These are phyloP conservation scores for Dufourea novaeangliae DNA, from an alignment of 1,140 invertebrate genomes.

Conservation along the genomic window DNA sequence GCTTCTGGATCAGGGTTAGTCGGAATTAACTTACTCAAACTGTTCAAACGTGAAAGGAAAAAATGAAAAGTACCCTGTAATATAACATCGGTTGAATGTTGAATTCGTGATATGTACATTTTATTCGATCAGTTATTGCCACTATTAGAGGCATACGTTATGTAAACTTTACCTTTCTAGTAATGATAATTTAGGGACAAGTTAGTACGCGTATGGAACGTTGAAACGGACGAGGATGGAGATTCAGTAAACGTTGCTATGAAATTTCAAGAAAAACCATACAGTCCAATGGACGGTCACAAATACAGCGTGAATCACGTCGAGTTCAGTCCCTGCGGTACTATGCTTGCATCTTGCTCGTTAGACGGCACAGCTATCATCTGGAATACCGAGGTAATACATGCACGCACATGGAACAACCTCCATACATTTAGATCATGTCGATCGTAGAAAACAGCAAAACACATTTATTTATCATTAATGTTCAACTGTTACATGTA, in stretches of 20 bases:
- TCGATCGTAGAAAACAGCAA: too few relatives aligned
- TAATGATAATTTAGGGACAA: constrained; percentile 80
- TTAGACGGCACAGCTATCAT: constrained; percentile 87
- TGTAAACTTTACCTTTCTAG: constrained; percentile 4
- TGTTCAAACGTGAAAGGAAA: neutral
- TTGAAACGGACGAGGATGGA: constrained; percentile 72
- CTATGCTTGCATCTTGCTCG: constrained; percentile 86
- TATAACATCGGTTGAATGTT: too few relatives aligned
- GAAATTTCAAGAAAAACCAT: constrained; percentile 78
- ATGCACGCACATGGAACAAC: neutral
- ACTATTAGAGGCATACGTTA: too few relatives aligned
- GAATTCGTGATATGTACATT: too few relatives aligned
- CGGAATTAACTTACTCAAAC: neutral
- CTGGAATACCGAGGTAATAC: constrained; percentile 84
- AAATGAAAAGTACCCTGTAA: too few relatives aligned
- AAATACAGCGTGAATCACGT: constrained; percentile 85
- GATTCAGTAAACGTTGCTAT: constrained; percentile 60
- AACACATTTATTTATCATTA: too few relatives aligned
- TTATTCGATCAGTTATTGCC: too few relatives aligned
- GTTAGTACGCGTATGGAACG: constrained; percentile 81
- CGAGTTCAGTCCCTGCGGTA: constrained; percentile 86
- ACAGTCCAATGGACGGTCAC: constrained; percentile 83
- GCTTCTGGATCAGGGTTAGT: constrained; percentile 83
- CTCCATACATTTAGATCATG: neutral
- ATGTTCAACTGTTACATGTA: neutral